These are phyloP conservation scores for Lacanobia wlatinum DNA, from an alignment of 2,888 invertebrate species.

Conservation along the genomic window DNA sequence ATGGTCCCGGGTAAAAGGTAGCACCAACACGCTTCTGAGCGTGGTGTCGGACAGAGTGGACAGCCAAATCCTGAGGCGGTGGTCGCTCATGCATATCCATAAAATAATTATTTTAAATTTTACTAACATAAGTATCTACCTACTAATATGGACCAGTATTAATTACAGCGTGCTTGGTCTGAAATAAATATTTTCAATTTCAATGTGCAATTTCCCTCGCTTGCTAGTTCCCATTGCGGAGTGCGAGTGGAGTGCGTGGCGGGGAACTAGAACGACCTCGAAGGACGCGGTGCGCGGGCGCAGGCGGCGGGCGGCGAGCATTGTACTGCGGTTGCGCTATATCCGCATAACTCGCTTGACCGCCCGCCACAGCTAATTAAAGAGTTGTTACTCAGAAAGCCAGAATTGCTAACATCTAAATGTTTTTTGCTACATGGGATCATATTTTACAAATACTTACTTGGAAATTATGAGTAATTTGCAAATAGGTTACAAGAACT, in stretches of 20 bases:
- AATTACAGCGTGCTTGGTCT: no score
- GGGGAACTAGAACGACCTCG: constrained; percentile 84
- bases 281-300: constrained; percentile 76
- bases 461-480: constrained; percentile 33
- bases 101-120: no score
- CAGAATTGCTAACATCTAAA: constrained; percentile 62
- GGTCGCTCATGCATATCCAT: no score
- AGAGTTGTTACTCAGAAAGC: constrained; percentile 65
- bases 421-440: constrained; percentile 57
- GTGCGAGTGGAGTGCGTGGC: constrained; percentile 50
- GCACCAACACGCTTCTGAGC: no score
- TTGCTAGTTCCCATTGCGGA: constrained; percentile 37
- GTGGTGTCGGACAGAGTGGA: no score
- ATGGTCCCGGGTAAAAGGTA: no score
- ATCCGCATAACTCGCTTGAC: constrained; percentile 86
- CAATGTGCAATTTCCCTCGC: constrained; percentile 26
- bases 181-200: no score
- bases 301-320: constrained; percentile 64
- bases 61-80: no score
- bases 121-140: no score
- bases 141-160: no score
- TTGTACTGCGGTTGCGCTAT: constrained; percentile 81
- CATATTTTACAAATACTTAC: constrained; percentile 49
- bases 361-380: constrained; percentile 72
- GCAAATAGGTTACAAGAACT: constrained; percentile 20